phyloP scores from a whole-genome alignment of 2,797 vertebrate species.

The Neoniphon sammara region DNA sequence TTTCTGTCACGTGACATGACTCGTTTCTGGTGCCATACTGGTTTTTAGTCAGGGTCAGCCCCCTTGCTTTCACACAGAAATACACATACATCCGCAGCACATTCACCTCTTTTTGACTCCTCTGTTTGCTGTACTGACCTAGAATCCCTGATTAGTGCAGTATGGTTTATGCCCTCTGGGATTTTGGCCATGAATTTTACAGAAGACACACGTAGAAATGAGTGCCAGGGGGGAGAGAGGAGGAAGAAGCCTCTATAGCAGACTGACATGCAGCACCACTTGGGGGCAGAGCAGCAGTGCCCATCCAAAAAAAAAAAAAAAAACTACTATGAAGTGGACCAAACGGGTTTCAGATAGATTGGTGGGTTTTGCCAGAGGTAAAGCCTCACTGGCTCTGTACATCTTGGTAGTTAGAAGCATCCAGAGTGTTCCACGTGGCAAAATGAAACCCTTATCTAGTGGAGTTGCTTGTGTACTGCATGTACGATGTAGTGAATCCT shows the following conservation, averaged over 20 bases:
- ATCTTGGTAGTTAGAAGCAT: slow-evolving; percentile 32
- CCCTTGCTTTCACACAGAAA: slow-evolving; percentile 27
- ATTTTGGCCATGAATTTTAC: slow-evolving; percentile 41
- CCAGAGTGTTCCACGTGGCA: slow-evolving; percentile 24
- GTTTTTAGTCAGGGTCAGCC: slow-evolving; percentile 44
- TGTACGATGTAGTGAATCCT: slow-evolving; percentile 44
- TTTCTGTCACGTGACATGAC: slow-evolving; percentile 47
- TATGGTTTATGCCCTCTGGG: slow-evolving; percentile 32
- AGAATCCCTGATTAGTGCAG: slow-evolving; percentile 56
- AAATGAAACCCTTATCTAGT: slow-evolving; percentile 25
- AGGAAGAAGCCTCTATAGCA: slow-evolving; percentile 9
- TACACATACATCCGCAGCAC: slow-evolving; percentile 35
- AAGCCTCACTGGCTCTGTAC: slow-evolving; percentile 22
- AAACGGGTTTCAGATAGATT: slow-evolving; percentile 64
- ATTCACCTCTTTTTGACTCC: slow-evolving; percentile 48
- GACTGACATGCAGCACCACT: slow-evolving; percentile 5
- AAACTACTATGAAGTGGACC: slow-evolving; percentile 68
- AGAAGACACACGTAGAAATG: background rate
- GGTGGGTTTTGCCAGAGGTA: slow-evolving; percentile 6
- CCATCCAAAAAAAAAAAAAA: slow-evolving; percentile 35
- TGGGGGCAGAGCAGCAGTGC: slow-evolving; percentile 14
- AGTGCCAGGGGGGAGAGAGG: slow-evolving; percentile 23
- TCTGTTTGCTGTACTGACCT: slow-evolving; percentile 51
- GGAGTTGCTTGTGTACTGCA: slow-evolving; percentile 41
- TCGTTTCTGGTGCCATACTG: slow-evolving; percentile 74